A percentile compares a stretch with the other conserved stretches of the same genome.
These are phyloP conservation scores for Cossypha polioptera DNA, from an alignment of 2,797 vertebrate species.

Conservation along the genomic window DNA sequence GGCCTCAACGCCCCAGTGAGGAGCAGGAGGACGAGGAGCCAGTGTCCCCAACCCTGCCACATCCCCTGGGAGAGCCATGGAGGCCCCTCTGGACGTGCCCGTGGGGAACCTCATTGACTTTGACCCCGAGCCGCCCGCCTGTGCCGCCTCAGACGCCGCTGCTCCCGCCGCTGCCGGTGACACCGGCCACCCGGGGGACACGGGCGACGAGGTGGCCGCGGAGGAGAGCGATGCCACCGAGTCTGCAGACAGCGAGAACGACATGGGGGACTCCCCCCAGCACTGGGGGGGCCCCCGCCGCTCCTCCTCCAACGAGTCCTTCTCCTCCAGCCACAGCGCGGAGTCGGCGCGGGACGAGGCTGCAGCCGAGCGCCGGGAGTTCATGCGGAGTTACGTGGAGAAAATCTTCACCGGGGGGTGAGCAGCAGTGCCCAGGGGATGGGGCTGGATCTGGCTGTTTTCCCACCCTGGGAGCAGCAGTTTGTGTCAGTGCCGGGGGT, in stretches of 20 bases:
- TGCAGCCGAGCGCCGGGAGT: conserved; percentile 77
- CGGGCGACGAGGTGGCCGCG: not conserved
- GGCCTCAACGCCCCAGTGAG: not conserved
- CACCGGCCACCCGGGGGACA: not conserved
- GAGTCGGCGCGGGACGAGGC: conserved; percentile 78
- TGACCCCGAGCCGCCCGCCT: conserved; percentile 57
- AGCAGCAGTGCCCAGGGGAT: not conserved
- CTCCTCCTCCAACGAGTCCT: conserved; percentile 83
- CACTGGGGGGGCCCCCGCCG: conserved; percentile 79
- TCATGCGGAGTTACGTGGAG: conserved; percentile 89
- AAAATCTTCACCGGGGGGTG: conserved; percentile 91
- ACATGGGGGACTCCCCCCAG: conserved; percentile 79
- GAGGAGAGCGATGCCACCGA: conserved; percentile 90
- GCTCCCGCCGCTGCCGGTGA: not conserved
- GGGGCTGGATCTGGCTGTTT: not conserved
- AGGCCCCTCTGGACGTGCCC: conserved; percentile 73
- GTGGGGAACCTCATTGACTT: conserved; percentile 90
- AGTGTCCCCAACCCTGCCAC: accelerated
- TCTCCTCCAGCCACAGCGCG: conserved; percentile 87
- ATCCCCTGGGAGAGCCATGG: conserved; percentile 70
- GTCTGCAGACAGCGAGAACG: conserved; percentile 93
- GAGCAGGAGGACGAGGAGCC: accelerated
- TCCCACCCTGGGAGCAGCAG: accelerated
- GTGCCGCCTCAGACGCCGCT: not conserved
- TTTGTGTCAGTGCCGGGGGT: not conserved